phyloP scores from a whole-genome alignment of 2,113 vertebrate species.

The Vireo altiloquus region DNA sequence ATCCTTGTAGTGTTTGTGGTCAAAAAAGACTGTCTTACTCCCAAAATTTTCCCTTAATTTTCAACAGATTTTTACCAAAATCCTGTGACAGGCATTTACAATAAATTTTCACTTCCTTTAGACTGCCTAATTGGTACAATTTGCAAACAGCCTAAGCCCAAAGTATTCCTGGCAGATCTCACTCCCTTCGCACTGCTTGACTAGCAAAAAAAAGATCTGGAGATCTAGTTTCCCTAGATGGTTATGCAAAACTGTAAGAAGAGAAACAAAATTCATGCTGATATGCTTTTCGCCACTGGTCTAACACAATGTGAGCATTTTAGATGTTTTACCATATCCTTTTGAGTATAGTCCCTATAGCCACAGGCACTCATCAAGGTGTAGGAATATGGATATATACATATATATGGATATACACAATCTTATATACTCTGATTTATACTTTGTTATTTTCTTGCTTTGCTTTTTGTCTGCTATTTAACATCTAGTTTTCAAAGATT shows the following conservation, averaged over 20 bases:
- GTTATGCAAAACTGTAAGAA: neutral
- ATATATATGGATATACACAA: neutral
- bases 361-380: neutral
- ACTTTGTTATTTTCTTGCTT: neutral
- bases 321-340: neutral
- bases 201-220: neutral
- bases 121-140: neutral
- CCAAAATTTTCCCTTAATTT: neutral
- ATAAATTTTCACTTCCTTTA: neutral
- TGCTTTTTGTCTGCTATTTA: neutral
- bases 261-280: neutral
- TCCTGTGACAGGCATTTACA: neutral
- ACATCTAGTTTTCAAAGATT: neutral
- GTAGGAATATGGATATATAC: neutral
- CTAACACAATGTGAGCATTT: neutral
- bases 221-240: neutral
- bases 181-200: neutral
- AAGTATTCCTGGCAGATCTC: neutral
- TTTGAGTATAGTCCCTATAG: neutral
- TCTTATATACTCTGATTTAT: neutral
- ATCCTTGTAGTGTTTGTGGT: neutral
- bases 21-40: neutral
- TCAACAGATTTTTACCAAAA: neutral
- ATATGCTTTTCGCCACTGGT: neutral
- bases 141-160: neutral